phyloP scores from a whole-genome alignment of 2,888 invertebrate genomes.

The Mamestra brassicae region DNA sequence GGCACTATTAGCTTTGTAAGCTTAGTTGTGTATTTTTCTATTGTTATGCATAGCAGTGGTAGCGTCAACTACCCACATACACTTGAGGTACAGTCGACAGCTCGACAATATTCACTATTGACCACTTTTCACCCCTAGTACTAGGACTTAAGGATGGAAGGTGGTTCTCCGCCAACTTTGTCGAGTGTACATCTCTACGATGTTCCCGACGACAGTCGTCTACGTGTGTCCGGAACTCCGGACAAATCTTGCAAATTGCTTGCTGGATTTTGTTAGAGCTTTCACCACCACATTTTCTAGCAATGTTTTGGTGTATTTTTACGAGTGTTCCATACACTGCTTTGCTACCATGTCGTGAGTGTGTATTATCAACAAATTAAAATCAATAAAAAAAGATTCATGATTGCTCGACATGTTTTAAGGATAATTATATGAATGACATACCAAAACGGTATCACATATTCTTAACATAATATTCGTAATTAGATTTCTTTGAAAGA shows the following conservation, averaged over 20 bases:
- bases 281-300: slow-evolving; percentile 25
- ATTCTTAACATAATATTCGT: neutral
- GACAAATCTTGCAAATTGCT: slow-evolving; percentile 50
- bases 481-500: neutral
- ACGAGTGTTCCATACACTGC: neutral
- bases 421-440: neutral
- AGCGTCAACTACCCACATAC: slow-evolving; percentile 6
- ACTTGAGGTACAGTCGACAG: neutral
- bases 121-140: neutral
- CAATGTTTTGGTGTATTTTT: slow-evolving; percentile 20
- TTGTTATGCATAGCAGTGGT: slow-evolving; percentile 26
- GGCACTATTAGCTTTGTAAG: slow-evolving; percentile 33
- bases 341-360: neutral
- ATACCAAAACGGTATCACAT: neutral
- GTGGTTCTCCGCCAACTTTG: neutral
- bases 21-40: slow-evolving; percentile 29
- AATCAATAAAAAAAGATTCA: neutral
- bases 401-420: neutral
- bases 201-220: slow-evolving; percentile 7
- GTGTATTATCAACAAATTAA: neutral
- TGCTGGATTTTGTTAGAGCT: slow-evolving; percentile 29
- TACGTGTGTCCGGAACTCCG: slow-evolving; percentile 25
- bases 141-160: neutral
- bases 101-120: neutral
- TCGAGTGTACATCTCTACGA: slow-evolving; percentile 13